Evolutionary conservation across 2,797 vertebrate species (phyloP).

Genomic region (Garrulus glandarius): DNA sequence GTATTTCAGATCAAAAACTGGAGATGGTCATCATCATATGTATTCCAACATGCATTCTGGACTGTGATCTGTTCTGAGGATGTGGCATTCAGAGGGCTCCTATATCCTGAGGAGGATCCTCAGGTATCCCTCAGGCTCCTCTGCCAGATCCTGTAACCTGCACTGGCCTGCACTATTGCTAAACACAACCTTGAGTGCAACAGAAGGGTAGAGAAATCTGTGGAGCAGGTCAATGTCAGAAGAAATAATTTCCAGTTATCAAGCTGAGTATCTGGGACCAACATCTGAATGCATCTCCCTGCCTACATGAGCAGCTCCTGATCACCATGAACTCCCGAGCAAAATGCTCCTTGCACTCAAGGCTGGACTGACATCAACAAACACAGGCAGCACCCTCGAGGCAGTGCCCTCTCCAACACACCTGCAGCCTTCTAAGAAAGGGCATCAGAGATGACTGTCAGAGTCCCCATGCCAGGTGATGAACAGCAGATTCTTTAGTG

Average conservation of each 20-base stretch:
- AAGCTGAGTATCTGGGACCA: background rate
- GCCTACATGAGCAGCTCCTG: background rate
- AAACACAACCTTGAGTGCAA: background rate
- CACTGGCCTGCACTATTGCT: background rate
- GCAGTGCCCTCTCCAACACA: background rate
- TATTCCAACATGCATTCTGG: background rate
- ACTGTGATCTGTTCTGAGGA: background rate
- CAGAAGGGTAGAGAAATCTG: background rate
- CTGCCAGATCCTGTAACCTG: background rate
- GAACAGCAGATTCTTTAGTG: background rate
- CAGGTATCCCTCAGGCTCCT: background rate
- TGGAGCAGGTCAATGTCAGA: background rate
- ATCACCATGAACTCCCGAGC: background rate
- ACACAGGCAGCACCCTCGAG: background rate
- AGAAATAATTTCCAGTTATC: background rate
- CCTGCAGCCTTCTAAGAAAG: background rate
- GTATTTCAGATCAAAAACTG: background rate
- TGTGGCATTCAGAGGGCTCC: background rate
- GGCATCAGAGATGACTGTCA: background rate
- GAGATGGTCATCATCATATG: background rate
- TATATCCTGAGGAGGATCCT: background rate
- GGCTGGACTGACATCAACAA: background rate
- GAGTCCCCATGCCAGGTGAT: background rate
- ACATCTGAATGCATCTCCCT: background rate
- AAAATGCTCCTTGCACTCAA: background rate